These are phyloP conservation scores for Tetrao urogallus DNA, from an alignment of 2,113 vertebrate genomes.

Conservation along the genomic window DNA sequence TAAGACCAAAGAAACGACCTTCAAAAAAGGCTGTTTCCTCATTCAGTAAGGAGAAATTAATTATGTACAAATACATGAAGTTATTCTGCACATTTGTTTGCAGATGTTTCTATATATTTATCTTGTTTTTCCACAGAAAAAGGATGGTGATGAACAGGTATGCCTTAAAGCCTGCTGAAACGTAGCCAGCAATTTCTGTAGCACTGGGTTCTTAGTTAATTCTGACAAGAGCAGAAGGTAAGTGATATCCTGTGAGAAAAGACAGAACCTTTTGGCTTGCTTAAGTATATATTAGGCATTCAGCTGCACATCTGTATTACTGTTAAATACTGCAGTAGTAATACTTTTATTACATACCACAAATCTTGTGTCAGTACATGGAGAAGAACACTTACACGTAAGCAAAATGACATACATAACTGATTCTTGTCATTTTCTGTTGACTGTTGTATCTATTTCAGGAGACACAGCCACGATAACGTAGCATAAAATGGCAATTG, in stretches of 20 bases:
- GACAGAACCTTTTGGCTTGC: not conserved
- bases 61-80: not conserved
- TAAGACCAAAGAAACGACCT: conserved; percentile 40
- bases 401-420: not conserved
- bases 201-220: not conserved
- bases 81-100: not conserved
- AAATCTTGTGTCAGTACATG: not conserved
- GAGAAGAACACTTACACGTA: rapidly evolving
- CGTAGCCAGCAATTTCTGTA: not conserved
- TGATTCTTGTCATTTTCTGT: not conserved
- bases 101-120: not conserved
- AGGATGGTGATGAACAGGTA: not conserved
- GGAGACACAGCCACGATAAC: not conserved
- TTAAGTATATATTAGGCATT: not conserved
- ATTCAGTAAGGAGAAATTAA: conserved; percentile 20
- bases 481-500: not conserved
- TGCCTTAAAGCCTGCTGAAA: not conserved
- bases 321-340: not conserved
- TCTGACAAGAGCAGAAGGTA: not conserved
- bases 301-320: not conserved
- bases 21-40: conserved; percentile 33
- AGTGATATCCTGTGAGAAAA: not conserved
- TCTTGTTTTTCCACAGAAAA: not conserved
- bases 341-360: not conserved
- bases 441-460: not conserved